A percentile compares a stretch with the other conserved stretches of the same genome.
Evolutionary conservation across 2,888 invertebrate genomes (phyloP).

Genomic region (Rotaria socialis): DNA sequence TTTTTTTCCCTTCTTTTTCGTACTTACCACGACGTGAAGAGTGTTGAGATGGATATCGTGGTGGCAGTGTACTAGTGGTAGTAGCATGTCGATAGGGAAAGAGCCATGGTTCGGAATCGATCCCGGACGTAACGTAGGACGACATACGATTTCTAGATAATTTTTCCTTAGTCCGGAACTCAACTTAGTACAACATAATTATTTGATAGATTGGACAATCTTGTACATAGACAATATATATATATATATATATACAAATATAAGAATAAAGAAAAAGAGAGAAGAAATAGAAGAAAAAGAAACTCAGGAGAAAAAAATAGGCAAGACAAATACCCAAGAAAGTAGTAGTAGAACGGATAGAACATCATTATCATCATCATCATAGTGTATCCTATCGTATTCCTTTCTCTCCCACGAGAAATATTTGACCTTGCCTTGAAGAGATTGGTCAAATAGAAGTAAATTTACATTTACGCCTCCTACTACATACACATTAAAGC

Average conservation of each 20-base stretch:
- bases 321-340: background rate
- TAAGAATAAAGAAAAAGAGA: background rate
- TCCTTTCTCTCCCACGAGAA: background rate
- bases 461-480: background rate
- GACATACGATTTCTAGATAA: background rate
- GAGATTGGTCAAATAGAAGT: background rate
- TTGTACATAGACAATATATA: background rate
- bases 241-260: background rate
- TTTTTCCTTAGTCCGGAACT: background rate
- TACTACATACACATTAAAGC: background rate
- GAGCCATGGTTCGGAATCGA: background rate
- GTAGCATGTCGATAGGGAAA: background rate
- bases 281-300: background rate
- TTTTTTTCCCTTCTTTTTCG: background rate
- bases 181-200: background rate
- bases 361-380: conserved; percentile 4
- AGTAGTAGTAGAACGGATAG: background rate
- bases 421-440: background rate
- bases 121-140: background rate
- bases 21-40: conserved; percentile 5
- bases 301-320: background rate
- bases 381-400: background rate
- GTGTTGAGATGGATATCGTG: background rate
- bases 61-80: background rate
- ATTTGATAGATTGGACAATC: background rate